A percentile compares a stretch with the other conserved stretches of the same genome.
Evolutionary conservation across 2,888 invertebrate genomes (phyloP).

Genomic region (Cremastinae sp.): DNA sequence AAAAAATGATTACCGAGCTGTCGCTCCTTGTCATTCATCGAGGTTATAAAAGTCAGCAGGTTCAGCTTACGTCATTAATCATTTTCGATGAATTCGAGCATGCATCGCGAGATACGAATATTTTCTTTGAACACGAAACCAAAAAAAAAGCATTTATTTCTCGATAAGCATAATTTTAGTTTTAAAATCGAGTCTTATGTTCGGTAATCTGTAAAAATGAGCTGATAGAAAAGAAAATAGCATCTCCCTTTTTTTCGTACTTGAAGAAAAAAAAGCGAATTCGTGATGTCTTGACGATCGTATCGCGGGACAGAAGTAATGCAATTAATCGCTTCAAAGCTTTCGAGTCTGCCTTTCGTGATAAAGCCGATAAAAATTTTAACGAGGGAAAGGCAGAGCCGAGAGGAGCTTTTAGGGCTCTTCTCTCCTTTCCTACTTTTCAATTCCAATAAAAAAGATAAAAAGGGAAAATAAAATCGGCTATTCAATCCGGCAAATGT

Average conservation of each 20-base stretch:
- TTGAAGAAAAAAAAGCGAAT: neutral
- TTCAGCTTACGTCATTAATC: slow-evolving; percentile 14
- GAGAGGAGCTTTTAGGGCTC: slow-evolving; percentile 18
- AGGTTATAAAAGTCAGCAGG: slow-evolving; percentile 14
- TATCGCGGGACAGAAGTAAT: slow-evolving; percentile 18
- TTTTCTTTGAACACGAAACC: neutral
- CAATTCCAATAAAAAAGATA: neutral
- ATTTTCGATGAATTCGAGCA: slow-evolving; percentile 17
- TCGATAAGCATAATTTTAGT: neutral
- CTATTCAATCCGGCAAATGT: slow-evolving; percentile 10
- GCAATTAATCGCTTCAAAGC: slow-evolving; percentile 30
- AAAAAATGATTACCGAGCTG: slow-evolving; percentile 2
- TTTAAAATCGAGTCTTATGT: neutral
- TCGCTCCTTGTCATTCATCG: slow-evolving; percentile 28
- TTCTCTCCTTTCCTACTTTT: slow-evolving; percentile 4
- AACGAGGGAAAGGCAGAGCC: slow-evolving; percentile 15
- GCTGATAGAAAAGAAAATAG: neutral
- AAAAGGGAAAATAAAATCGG: slow-evolving; percentile 19
- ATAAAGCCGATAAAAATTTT: slow-evolving; percentile 38
- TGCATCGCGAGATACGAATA: neutral
- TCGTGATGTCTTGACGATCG: slow-evolving; percentile 1
- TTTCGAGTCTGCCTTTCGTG: slow-evolving; percentile 21
- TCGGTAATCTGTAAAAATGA: neutral
- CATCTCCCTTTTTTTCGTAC: neutral
- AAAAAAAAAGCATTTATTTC: neutral